These are phyloP conservation scores for Papilio machaon DNA, from an alignment of 1,140 invertebrate genomes.

Conservation along the genomic window DNA sequence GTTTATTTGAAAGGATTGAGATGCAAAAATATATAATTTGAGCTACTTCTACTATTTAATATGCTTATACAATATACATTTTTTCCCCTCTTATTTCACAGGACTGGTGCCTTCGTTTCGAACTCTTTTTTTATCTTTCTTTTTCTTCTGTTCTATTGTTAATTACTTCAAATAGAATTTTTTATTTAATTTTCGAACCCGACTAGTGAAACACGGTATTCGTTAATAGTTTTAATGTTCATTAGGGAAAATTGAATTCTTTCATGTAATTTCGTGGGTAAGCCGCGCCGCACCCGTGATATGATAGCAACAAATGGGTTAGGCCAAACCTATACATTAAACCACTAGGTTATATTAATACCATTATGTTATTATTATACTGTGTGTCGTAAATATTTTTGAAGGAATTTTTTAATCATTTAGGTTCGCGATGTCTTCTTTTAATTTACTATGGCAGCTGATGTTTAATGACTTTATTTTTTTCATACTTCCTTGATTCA, in stretches of 20 bases:
- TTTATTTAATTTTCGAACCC: not conserved
- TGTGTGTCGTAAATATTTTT: not conserved
- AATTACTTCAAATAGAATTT: not conserved
- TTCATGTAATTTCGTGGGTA: slow-evolving; percentile 4
- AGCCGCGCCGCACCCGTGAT: not conserved
- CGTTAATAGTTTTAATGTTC: slow-evolving; percentile 2
- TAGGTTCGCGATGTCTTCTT: not conserved
- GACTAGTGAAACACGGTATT: not conserved
- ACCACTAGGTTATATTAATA: slow-evolving; percentile 16
- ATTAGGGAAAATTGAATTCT: slow-evolving; percentile 20
- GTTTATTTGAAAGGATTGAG: not conserved
- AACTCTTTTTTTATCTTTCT: no score
- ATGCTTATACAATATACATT: no score
- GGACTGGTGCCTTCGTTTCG: not conserved
- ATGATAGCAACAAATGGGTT: slow-evolving; percentile 23
- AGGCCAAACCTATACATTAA: slow-evolving; percentile 13
- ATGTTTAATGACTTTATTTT: not conserved
- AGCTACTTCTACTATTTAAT: not conserved
- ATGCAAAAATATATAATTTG: not conserved
- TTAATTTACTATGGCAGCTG: no score
- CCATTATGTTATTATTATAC: not conserved
- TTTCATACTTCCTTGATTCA: not conserved
- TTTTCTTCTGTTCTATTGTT: not conserved
- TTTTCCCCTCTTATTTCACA: not conserved
- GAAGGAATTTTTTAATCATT: not conserved